Percentiles rank a stretch among this genome's conserved stretches.
phyloP scores from a whole-genome alignment of 30 jellyfish, hydroid and myxozoan species.

The Hydractinia symbiolongicarpus region DNA sequence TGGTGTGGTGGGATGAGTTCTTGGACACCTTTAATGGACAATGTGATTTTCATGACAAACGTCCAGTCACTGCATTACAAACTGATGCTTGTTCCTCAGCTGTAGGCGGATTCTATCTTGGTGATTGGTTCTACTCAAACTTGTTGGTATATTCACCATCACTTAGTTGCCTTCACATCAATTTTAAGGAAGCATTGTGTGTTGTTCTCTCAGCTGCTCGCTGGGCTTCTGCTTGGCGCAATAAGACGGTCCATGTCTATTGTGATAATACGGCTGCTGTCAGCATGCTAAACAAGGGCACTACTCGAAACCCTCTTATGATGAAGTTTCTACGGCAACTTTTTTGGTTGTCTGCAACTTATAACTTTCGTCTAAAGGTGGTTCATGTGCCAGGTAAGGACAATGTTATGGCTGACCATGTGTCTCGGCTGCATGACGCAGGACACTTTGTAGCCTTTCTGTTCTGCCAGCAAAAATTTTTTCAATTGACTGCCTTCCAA shows the following conservation, averaged over 20 bases:
- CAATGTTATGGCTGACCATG: conserved; percentile 17
- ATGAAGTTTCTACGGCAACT: conserved; percentile 18
- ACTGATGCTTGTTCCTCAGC: neutral
- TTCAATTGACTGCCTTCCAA: neutral
- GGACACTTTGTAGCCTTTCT: too few species aligned
- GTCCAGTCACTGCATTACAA: neutral
- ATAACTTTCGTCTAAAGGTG: conserved; percentile 19
- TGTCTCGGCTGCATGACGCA: conserved; percentile 11
- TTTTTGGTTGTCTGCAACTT: conserved; percentile 19
- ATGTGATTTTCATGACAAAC: neutral
- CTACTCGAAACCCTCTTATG: neutral
- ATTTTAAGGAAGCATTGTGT: conserved; percentile 12
- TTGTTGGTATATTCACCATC: neutral
- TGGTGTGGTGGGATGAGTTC: neutral
- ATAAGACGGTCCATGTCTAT: conserved; percentile 1
- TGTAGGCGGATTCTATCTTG: neutral
- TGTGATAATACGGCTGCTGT: conserved; percentile 28
- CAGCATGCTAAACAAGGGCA: conserved; percentile 23
- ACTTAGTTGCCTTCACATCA: conserved; percentile 1
- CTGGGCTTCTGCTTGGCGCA: conserved; percentile 27
- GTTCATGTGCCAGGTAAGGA: neutral
- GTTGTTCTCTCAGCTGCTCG: conserved; percentile 15
- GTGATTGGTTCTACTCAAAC: neutral
- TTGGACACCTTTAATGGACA: neutral
- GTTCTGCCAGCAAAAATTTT: neutral